Evolutionary conservation across 2,797 vertebrate genomes (phyloP).

Genomic region (Botia kubotai): DNA sequence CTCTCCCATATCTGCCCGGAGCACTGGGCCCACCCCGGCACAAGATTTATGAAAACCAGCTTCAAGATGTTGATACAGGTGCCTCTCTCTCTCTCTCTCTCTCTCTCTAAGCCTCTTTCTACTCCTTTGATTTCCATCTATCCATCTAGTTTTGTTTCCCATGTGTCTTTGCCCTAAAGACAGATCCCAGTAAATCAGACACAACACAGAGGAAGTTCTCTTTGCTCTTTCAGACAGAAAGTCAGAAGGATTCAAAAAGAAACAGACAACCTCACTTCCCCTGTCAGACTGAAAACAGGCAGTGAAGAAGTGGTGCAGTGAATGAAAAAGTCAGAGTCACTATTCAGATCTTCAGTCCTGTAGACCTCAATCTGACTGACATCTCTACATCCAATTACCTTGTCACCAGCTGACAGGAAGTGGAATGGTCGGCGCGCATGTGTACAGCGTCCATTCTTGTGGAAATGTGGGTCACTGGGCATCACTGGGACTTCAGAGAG

Average conservation of each 20-base stretch:
- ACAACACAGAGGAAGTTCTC: slow-evolving; percentile 61
- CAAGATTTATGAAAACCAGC: slow-evolving; percentile 55
- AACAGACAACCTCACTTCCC: not conserved
- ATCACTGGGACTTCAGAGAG: not conserved
- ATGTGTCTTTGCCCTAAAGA: slow-evolving; percentile 52
- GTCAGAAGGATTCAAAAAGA: not conserved
- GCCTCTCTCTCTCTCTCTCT: slow-evolving; percentile 23
- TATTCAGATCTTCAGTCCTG: not conserved
- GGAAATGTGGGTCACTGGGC: too few species aligned
- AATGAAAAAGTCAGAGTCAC: not conserved
- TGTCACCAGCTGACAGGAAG: not conserved
- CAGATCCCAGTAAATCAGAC: slow-evolving; percentile 67
- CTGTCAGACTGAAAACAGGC: not conserved
- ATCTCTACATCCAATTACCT: slow-evolving; percentile 19
- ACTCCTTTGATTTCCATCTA: not conserved
- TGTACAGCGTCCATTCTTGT: not conserved
- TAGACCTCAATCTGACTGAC: not conserved
- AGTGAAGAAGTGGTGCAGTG: not conserved
- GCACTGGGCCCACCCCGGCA: slow-evolving; percentile 46
- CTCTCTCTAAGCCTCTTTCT: not conserved
- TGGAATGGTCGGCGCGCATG: not conserved
- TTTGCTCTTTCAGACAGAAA: slow-evolving; percentile 52
- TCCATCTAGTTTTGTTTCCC: slow-evolving; percentile 6
- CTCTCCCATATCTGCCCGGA: not conserved
- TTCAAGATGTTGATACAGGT: slow-evolving; percentile 65